A percentile compares a stretch with the other conserved stretches of the same genome.
phyloP scores from a whole-genome alignment of 2,888 invertebrate genomes.

The Platynereis dumerilii region DNA sequence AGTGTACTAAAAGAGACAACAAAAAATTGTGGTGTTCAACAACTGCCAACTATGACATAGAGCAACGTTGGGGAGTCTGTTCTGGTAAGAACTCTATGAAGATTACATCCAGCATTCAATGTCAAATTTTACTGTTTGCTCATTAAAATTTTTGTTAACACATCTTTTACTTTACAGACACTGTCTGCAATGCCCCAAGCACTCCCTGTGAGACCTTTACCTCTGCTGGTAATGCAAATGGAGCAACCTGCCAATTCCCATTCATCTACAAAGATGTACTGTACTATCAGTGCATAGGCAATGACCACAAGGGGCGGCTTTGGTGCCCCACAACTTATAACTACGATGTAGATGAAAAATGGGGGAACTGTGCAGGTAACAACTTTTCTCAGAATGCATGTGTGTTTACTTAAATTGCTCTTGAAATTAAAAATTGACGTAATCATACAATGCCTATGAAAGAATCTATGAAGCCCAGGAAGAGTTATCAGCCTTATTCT shows the following conservation, averaged over 20 bases:
- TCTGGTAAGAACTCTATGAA: too few species aligned
- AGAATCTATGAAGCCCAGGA: too few species aligned
- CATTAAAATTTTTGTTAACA: too few species aligned
- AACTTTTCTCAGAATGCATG: too few species aligned
- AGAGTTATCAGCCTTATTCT: too few species aligned
- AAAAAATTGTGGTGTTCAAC: conserved; percentile 18
- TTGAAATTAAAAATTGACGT: too few species aligned
- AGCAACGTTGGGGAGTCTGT: too few species aligned
- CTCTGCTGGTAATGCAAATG: neutral
- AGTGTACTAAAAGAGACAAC: conserved; percentile 8
- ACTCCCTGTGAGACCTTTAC: neutral
- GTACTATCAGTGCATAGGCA: neutral
- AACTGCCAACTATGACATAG: conserved; percentile 11
- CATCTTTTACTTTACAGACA: too few species aligned
- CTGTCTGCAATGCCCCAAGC: neutral
- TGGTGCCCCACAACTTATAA: conserved; percentile 24
- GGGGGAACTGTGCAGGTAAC: neutral
- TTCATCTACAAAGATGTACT: conserved; percentile 3
- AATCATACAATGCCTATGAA: too few species aligned
- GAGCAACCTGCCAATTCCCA: conserved; percentile 1
- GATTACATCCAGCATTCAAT: too few species aligned
- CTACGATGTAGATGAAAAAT: conserved; percentile 12
- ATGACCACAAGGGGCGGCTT: neutral
- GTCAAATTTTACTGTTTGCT: too few species aligned
- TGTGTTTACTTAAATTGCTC: too few species aligned